Conservation (phyloP, 2,888 invertebrate genomes). For the Lasius platythorax region DNA sequence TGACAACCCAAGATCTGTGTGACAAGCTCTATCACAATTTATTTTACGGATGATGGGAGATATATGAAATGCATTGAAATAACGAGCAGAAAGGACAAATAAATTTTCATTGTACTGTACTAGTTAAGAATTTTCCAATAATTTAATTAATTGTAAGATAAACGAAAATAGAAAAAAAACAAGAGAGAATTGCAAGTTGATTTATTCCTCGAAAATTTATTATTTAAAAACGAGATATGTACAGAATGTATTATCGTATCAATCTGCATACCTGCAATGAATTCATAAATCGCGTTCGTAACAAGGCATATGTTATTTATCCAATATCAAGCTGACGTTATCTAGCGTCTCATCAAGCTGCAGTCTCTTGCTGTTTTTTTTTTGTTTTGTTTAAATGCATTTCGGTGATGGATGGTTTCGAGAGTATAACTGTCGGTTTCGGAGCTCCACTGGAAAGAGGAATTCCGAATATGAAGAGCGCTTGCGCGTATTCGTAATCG, state of each 20-base stretch:
- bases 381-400: constrained; percentile 61
- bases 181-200: neutral
- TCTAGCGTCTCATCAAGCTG: constrained; percentile 50
- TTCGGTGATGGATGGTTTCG: constrained; percentile 60
- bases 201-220: constrained; percentile 6
- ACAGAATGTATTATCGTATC: constrained; percentile 19
- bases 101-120: neutral
- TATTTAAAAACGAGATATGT: neutral
- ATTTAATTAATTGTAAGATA: neutral
- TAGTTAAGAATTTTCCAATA: neutral
- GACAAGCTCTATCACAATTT: constrained; percentile 37
- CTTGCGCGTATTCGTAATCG: constrained; percentile 26
- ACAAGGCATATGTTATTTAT: constrained; percentile 50
- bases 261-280: constrained; percentile 36
- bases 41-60: neutral
- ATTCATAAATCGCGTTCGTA: constrained; percentile 57
- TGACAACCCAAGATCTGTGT: constrained; percentile 21
- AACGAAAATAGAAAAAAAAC: neutral
- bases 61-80: neutral
- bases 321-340: constrained; percentile 63
- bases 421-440: constrained; percentile 49
- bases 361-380: constrained; percentile 53
- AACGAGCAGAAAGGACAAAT: neutral
- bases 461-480: constrained; percentile 17
- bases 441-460: neutral